phyloP scores from a whole-genome alignment of 2,113 vertebrate genomes.

The Sclerurus mexicanus region DNA sequence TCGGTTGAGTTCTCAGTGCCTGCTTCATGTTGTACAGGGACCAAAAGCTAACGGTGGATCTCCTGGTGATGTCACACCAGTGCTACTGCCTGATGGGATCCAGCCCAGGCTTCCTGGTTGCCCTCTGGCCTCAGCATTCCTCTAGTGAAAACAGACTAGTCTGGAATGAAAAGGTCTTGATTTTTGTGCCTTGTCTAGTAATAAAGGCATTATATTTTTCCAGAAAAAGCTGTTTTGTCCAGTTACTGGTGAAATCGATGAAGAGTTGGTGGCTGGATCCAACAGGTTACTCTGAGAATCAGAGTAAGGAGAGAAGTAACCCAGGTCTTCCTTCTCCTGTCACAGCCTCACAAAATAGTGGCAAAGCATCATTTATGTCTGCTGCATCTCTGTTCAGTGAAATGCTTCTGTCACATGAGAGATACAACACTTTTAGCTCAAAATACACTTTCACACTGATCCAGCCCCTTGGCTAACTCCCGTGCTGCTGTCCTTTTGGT shows the following conservation, averaged over 20 bases:
- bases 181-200: background rate
- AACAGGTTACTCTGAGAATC: background rate
- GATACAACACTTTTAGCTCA: background rate
- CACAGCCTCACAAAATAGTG: background rate
- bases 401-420: background rate
- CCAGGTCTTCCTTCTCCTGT: background rate
- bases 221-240: background rate
- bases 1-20: background rate
- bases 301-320: background rate
- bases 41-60: background rate
- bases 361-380: background rate
- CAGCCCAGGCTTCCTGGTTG: background rate
- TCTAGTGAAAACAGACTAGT: background rate
- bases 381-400: background rate
- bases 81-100: background rate
- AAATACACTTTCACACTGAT: background rate
- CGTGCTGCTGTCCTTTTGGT: rapidly evolving
- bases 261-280: background rate
- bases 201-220: background rate
- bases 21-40: rapidly evolving
- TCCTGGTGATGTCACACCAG: background rate
- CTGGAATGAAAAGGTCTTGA: background rate
- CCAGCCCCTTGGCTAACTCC: background rate
- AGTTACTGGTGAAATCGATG: background rate
- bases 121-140: background rate